Conservation (phyloP, 2,113 vertebrate genomes). For the Hemiscyllium ocellatum region DNA sequence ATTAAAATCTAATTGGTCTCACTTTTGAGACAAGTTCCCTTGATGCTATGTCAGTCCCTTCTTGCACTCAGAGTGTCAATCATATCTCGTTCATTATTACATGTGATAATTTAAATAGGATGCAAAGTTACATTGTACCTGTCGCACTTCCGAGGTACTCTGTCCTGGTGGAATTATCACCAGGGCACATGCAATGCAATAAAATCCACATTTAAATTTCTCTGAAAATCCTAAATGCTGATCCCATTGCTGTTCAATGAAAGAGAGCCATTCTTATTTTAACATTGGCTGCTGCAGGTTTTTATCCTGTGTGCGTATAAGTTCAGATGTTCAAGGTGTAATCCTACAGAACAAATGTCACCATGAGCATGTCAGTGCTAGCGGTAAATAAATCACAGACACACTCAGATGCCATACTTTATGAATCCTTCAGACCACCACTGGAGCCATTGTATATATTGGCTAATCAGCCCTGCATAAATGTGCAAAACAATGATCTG, state of each 20-base stretch:
- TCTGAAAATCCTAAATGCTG: neutral
- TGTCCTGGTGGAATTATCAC: neutral
- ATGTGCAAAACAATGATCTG: neutral
- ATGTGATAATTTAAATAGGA: neutral
- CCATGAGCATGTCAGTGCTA: neutral
- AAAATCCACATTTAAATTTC: neutral
- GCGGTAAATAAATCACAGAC: neutral
- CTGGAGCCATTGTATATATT: neutral
- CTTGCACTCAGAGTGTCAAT: neutral
- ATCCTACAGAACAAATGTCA: neutral
- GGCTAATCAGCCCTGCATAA: neutral
- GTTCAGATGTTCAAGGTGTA: neutral
- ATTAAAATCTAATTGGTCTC: slow-evolving; percentile 18
- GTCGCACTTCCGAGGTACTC: neutral
- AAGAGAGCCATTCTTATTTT: neutral
- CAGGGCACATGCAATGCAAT: neutral
- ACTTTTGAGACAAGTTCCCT: slow-evolving; percentile 17
- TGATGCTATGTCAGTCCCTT: neutral
- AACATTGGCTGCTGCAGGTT: neutral
- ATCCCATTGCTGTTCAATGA: neutral
- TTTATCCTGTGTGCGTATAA: neutral
- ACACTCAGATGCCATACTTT: neutral
- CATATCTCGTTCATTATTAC: neutral
- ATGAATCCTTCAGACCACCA: neutral
- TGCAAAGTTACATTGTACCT: neutral